Evolutionary conservation across 2,797 vertebrate genomes (phyloP), one percentile per base, ranked within the genome.

Genomic region (Euthynnus affinis): DNA sequence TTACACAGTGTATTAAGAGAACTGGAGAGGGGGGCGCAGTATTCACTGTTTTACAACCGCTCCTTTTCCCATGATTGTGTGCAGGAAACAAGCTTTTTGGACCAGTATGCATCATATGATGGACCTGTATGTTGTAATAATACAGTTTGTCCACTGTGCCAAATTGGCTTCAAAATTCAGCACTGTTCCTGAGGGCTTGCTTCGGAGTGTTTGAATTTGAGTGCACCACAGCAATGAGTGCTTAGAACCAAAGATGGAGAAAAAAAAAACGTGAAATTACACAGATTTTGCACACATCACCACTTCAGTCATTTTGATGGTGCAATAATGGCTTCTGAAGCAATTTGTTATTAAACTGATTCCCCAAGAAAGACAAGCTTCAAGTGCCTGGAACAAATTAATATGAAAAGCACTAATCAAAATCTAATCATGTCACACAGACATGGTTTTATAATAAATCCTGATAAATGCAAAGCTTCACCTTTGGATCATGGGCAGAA

Each of bases 401-500:
- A 65, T 63, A 14, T 59, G 56, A 71, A 75, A 76, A 72, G 32
- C 52, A 17, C n/a, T 58, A 27, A 83, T 76, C 48, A 63, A 64
- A 74, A 68, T 73, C 23, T 2, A 58, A 78, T 73, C 25, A 76
- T 58, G 12, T 46, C 1, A 1, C 62, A 60, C 37, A 22, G 22
- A 66, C 29, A 76, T 74, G 68, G 49, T 83, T 64, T 79, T 65
- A 59, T 63, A 74, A 76, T 71, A 22, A 77, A 61, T 8, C 42
- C 20, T 52, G 34, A 37, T 53, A 67, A 58, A 82, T 77, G 64
- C 65, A 81, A 55, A 65, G 4, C 46, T 76, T 81, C 73, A 66
- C 58, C 75, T 56, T 37, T 49, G 13, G 55, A 46, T 62, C n/a
- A 4, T 61, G 51, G 85, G 53, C 62, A 37, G 61, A 51, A 76